Evolutionary conservation across 2,888 invertebrate genomes (phyloP).

Genomic region (Sinodicranocentrus sp.): DNA sequence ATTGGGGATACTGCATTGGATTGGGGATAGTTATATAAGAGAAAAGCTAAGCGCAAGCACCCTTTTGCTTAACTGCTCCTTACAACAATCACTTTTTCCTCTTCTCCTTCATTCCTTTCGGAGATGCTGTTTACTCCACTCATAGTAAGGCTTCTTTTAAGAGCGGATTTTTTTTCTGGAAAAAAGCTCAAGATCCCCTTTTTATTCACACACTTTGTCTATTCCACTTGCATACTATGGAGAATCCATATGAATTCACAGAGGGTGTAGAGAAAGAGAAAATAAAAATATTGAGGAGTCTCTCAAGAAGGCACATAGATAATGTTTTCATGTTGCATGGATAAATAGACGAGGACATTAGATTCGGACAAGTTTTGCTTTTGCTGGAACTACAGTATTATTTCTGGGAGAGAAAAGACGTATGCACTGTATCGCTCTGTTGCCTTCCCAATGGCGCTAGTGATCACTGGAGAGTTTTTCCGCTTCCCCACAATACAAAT

Average conservation of each 20-base stretch:
- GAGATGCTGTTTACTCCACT: constrained; percentile 46
- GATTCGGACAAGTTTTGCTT: background rate
- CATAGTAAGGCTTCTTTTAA: constrained; percentile 39
- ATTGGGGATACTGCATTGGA: constrained; percentile 2
- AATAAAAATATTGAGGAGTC: no score
- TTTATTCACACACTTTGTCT: no score
- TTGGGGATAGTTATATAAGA: background rate
- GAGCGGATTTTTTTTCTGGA: constrained; percentile 7
- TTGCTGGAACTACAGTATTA: background rate
- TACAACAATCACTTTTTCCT: constrained; percentile 60
- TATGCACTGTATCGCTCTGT: constrained; percentile 52
- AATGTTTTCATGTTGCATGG: no score
- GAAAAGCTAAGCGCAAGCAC: constrained; percentile 32
- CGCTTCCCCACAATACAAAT: constrained; percentile 5
- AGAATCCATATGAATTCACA: no score
- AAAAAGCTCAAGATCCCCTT: background rate
- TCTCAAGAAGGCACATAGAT: no score
- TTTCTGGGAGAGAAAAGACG: background rate
- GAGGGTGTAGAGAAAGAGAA: no score
- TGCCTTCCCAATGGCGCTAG: constrained; percentile 37
- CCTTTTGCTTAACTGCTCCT: constrained; percentile 28
- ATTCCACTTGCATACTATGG: no score
- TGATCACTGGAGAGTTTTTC: constrained; percentile 23
- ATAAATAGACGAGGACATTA: constrained; percentile 7
- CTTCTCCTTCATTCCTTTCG: constrained; percentile 63